Base-by-base conservation (phyloP, 2,888 invertebrate species). In the Latrodectus hesperus region DNA sequence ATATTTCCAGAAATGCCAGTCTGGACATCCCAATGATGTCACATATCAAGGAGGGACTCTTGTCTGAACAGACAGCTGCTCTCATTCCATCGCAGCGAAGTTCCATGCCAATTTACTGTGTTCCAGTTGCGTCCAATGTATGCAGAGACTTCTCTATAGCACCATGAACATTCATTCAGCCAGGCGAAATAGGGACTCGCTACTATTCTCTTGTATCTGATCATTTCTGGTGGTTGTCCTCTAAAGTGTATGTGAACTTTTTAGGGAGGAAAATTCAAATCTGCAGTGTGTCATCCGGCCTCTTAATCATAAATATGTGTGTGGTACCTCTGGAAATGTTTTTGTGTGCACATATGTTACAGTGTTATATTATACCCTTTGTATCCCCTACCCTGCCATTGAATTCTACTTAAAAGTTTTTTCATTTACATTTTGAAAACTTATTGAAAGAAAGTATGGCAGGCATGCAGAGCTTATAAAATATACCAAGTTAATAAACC, bases 21-120 rank as follows among this genome's bases (percentile, higher is more conserved):
- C 82, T 26, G 75, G 82, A 22, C 89, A 89, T 75, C 89, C 89
- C 9, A 89, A 89, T 77, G 89, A 89, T 49, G 89, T 89, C 14
- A 88, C 89, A 80, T 89, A 89, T 85, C 89, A 89, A 65, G 84
- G 86, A 16, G 77, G 79, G 26, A 86, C 89, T 22, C 80, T 84
- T 16, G 86, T 82, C 17, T 89, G 89, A 89, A 70, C 49, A 53
- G 17, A 17, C 5, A 52, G 53, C 22, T 38, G 70, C 64, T 52
- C 73, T 72, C 60, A 64, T 26, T 52, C 64, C 71, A 51, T 68
- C 65, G 73, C 82, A 87, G 86, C 86, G 51, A 83, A 83, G 87
- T 88, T 88, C 87, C 87, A 88, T 82, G 87, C 87, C 87, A 88
- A 82, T 82, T 82, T 82, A 82, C 72, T 51, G 84, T 78, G 78